Conservation (phyloP, 2,888 invertebrate genomes). For the Chaetogeoica ovagalla region DNA sequence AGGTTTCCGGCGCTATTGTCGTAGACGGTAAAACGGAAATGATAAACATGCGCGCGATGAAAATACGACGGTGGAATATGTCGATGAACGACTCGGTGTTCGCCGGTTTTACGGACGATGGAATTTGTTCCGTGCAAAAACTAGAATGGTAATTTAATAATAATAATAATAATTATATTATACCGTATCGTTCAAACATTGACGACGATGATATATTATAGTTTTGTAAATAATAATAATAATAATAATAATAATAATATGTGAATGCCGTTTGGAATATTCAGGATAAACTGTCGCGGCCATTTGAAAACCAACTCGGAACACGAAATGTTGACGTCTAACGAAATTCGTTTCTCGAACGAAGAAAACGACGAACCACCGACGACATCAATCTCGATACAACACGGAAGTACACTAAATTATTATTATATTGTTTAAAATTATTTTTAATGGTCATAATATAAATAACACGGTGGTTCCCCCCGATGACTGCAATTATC, state of each 20-base stretch:
- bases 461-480: too few relatives aligned
- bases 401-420: neutral
- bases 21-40: slow-evolving; percentile 60
- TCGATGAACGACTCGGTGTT: slow-evolving; percentile 57
- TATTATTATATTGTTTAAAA: too few relatives aligned
- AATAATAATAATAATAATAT: too few relatives aligned
- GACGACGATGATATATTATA: neutral
- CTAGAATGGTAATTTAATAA: neutral
- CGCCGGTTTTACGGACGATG: slow-evolving; percentile 7
- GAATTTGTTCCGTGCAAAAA: slow-evolving; percentile 22
- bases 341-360: neutral
- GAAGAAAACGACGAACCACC: neutral
- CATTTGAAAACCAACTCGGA: slow-evolving; percentile 21
- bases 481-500: too few relatives aligned
- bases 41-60: slow-evolving; percentile 62
- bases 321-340: neutral
- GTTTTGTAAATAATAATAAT: too few relatives aligned
- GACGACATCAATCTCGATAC: neutral
- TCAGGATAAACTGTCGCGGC: slow-evolving; percentile 20
- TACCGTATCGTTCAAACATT: too few relatives aligned
- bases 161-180: neutral
- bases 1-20: slow-evolving; percentile 65
- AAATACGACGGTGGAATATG: slow-evolving; percentile 62
- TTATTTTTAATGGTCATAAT: too few relatives aligned
- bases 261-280: neutral